Evolutionary conservation across 2,888 invertebrate genomes (phyloP).

Genomic region (Ametastegia equiseti): DNA sequence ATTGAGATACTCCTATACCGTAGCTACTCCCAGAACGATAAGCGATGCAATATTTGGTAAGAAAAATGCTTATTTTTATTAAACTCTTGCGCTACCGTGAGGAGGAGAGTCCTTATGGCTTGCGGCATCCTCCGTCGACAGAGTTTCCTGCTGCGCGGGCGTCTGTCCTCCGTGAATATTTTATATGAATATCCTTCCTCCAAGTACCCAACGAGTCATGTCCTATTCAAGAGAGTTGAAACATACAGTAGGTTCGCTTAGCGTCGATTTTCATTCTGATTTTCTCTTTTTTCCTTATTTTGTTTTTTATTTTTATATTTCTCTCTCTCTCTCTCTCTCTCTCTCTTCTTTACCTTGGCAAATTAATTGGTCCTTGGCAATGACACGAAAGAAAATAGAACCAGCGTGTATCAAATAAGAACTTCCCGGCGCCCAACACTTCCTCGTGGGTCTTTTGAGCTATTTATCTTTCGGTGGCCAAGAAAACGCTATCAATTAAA

Average conservation of each 20-base stretch:
- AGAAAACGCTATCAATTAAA: slow-evolving; percentile 22
- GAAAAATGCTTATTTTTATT: background rate
- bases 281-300: slow-evolving; percentile 44
- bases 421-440: background rate
- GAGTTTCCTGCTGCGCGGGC: slow-evolving; percentile 44
- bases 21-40: background rate
- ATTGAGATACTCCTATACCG: background rate
- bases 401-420: slow-evolving; percentile 1
- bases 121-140: slow-evolving; percentile 28
- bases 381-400: slow-evolving; percentile 23
- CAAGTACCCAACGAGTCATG: slow-evolving; percentile 55
- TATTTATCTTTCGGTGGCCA: slow-evolving; percentile 13
- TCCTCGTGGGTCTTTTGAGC: background rate
- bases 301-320: too few species aligned
- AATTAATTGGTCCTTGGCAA: slow-evolving; percentile 55
- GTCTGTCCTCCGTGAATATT: slow-evolving; percentile 59
- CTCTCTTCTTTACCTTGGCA: slow-evolving; percentile 43
- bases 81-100: background rate
- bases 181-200: slow-evolving; percentile 61
- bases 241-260: slow-evolving; percentile 30
- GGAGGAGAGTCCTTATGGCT: background rate
- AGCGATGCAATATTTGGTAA: background rate
- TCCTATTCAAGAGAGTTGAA: slow-evolving; percentile 55
- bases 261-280: slow-evolving; percentile 33
- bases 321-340: slow-evolving; percentile 52